A percentile compares a stretch with the other conserved stretches of the same genome.
phyloP scores from a whole-genome alignment of 1,140 invertebrate genomes.

The Acarapis woodi region DNA sequence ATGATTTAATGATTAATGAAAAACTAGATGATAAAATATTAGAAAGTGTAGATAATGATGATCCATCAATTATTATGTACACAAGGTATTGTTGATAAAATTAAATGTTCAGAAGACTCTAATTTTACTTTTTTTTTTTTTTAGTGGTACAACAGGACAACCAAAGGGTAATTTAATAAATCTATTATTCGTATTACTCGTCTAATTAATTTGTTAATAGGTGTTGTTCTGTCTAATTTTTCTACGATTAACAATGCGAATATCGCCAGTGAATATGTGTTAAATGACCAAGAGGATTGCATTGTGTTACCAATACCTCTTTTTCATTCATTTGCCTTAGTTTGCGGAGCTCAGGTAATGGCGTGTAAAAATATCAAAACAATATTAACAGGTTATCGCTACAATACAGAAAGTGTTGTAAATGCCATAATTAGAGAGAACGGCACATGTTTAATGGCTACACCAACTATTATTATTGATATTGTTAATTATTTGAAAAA shows the following conservation, averaged over 20 bases:
- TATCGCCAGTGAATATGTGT: slow-evolving; percentile 27
- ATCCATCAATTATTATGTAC: slow-evolving; percentile 8
- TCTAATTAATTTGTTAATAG: too few relatives aligned
- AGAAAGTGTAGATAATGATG: slow-evolving; percentile 3
- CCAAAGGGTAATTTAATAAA: too few relatives aligned
- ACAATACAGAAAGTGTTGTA: neutral
- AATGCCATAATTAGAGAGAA: neutral
- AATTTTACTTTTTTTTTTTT: too few relatives aligned
- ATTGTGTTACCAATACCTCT: slow-evolving; percentile 55
- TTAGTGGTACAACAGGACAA: slow-evolving; percentile 41
- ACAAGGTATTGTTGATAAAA: slow-evolving; percentile 2
- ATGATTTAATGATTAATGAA: too few relatives aligned
- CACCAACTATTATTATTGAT: slow-evolving; percentile 89
- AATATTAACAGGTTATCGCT: slow-evolving; percentile 1
- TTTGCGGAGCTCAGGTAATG: slow-evolving; percentile 28
- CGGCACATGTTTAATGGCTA: slow-evolving; percentile 50
- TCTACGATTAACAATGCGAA: slow-evolving; percentile 59
- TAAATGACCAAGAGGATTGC: slow-evolving; percentile 14
- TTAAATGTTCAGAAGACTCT: neutral
- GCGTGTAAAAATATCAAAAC: neutral
- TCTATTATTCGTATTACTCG: too few relatives aligned
- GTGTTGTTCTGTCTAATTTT: slow-evolving; percentile 44
- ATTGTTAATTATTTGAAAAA: slow-evolving; percentile 21
- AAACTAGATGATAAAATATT: too few relatives aligned
- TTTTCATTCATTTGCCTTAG: slow-evolving; percentile 67